These are phyloP conservation scores for Entelurus aequoreus DNA, from an alignment of 2,113 vertebrate species.

Conservation along the genomic window DNA sequence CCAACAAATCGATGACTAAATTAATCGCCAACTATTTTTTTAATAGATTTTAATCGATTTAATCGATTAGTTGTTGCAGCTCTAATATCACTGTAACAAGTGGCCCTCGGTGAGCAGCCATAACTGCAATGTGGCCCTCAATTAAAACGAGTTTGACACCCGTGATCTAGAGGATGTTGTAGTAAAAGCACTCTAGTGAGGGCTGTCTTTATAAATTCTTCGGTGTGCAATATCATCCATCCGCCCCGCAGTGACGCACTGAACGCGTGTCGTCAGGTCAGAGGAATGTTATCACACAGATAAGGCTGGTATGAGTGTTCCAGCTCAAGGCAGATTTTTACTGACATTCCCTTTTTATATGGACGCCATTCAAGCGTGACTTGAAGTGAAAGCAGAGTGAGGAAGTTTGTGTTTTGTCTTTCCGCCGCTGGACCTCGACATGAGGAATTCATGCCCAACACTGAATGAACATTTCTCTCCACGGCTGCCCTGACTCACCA, in stretches of 20 bases:
- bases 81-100: no score
- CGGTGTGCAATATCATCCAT: conserved; percentile 15
- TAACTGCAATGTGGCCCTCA: no score
- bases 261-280: conserved; percentile 45
- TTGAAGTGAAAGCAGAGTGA: background rate
- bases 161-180: background rate
- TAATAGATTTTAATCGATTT: no score
- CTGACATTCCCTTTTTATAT: background rate
- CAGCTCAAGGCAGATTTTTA: background rate
- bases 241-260: conserved; percentile 24
- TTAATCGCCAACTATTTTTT: no score
- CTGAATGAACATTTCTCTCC: conserved; percentile 36
- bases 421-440: conserved; percentile 36
- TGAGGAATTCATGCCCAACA: conserved; percentile 50
- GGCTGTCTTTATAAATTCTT: conserved; percentile 7
- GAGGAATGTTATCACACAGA: conserved; percentile 62
- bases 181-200: background rate
- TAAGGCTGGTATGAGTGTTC: conserved; percentile 14
- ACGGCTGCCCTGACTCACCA: conserved; percentile 51
- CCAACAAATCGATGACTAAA: no score
- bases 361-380: background rate
- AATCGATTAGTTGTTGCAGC: no score
- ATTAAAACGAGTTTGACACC: no score
- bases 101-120: no score
- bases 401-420: conserved; percentile 9